Evolutionary conservation across 2,797 vertebrate species (phyloP).

Genomic region (Peromyscus nudipes): DNA sequence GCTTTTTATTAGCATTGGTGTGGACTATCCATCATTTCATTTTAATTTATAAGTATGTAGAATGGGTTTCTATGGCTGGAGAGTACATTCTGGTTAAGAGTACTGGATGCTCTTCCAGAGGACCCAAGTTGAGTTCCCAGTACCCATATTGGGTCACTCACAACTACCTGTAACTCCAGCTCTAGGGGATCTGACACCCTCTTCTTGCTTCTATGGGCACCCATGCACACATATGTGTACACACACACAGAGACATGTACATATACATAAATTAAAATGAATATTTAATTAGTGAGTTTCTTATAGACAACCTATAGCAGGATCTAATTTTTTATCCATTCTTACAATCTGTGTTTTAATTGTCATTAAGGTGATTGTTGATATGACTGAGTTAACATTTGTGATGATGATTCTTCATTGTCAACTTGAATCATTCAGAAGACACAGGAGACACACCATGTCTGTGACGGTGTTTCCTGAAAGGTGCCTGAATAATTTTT

Average conservation of each 20-base stretch:
- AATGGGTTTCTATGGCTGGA: background rate
- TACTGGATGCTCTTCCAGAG: background rate
- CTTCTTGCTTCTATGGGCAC: background rate
- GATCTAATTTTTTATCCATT: background rate
- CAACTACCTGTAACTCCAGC: background rate
- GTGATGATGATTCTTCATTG: background rate
- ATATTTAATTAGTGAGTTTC: slow-evolving; percentile 15
- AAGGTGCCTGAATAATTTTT: no score
- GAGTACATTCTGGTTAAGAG: background rate
- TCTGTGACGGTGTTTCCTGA: background rate
- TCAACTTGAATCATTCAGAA: background rate
- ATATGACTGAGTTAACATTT: background rate
- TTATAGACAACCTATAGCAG: background rate
- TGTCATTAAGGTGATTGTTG: background rate
- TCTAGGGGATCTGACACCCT: background rate
- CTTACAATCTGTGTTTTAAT: background rate
- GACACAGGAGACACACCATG: background rate
- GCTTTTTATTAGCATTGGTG: background rate
- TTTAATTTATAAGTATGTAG: background rate
- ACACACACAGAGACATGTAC: background rate
- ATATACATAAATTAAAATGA: background rate
- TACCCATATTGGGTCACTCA: background rate
- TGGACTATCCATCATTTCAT: background rate
- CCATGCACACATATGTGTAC: background rate
- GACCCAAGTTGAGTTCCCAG: background rate